These are phyloP conservation scores for Tonatia bakeri DNA, from an alignment of 2,113 vertebrate genomes.

Conservation along the genomic window DNA sequence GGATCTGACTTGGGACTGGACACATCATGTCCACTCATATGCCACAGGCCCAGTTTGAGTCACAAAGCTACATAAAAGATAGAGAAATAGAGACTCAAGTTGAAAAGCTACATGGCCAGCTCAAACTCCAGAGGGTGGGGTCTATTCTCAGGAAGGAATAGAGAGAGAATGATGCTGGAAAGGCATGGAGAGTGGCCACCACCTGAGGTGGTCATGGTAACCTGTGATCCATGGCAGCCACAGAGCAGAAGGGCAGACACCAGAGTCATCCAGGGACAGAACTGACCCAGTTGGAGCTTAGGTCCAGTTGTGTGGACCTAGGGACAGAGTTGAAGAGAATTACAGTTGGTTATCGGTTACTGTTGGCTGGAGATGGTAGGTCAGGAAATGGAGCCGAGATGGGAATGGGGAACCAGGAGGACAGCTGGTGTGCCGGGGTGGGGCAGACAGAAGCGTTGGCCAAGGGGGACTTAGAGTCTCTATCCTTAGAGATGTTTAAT, in stretches of 20 bases:
- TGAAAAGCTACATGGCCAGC: not conserved
- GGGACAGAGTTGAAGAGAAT: not conserved
- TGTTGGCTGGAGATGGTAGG: not conserved
- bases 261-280: not conserved
- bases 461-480: not conserved
- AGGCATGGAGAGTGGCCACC: not conserved
- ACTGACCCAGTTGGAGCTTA: not conserved
- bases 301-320: not conserved
- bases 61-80: not conserved
- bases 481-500: constrained; percentile 61
- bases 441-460: constrained; percentile 20
- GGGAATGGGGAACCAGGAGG: not conserved
- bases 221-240: not conserved
- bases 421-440: constrained; percentile 39
- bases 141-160: not conserved
- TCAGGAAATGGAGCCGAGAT: not conserved
- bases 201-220: not conserved
- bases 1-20: not conserved
- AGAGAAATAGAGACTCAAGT: not conserved
- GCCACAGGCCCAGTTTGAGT: not conserved
- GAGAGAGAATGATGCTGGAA: not conserved
- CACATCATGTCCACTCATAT: accelerated
- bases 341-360: not conserved
- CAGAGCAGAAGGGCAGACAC: no score
- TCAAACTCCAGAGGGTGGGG: not conserved